Conservation (phyloP, 1,140 invertebrate genomes). For the Cepaea nemoralis region DNA sequence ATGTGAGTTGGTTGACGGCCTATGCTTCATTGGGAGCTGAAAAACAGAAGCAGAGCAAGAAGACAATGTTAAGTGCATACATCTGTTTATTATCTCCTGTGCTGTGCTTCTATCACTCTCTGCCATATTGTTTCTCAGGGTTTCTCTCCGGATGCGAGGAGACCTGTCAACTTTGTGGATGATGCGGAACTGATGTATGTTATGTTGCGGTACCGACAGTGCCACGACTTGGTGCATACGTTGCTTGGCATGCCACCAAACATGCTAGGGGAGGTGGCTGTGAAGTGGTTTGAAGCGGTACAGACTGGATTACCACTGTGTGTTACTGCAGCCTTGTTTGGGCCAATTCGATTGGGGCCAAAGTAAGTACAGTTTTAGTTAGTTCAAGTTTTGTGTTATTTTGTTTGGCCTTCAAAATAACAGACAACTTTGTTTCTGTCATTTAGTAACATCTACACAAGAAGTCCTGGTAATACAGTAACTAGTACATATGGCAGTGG, state of each 20-base stretch:
- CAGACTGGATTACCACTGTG: conserved; percentile 74
- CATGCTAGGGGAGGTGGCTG: conserved; percentile 89
- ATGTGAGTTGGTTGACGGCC: no score
- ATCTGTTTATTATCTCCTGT: conserved; percentile 2
- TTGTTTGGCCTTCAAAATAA: no score
- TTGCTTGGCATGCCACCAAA: conserved; percentile 93
- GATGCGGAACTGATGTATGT: conserved; percentile 93
- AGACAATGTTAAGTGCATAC: no score
- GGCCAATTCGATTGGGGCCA: conserved; percentile 74
- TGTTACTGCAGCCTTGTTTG: conserved; percentile 70
- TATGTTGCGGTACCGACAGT: conserved; percentile 96
- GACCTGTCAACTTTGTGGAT: conserved; percentile 90
- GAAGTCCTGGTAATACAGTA: no score
- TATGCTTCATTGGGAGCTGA: no score
- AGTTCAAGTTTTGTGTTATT: no score
- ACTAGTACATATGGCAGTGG: no score
- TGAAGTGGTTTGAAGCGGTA: conserved; percentile 97
- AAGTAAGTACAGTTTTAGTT: conserved; percentile 77
- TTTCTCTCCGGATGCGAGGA: conserved; percentile 92
- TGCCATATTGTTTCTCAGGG: conserved; percentile 75
- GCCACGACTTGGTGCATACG: conserved; percentile 94
- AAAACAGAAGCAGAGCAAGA: background rate
- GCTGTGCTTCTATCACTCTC: background rate
- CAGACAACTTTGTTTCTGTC: no score
- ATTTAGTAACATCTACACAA: no score